Evolutionary conservation across 2,888 invertebrate genomes (phyloP).

Genomic region (Aphidius colemani): DNA sequence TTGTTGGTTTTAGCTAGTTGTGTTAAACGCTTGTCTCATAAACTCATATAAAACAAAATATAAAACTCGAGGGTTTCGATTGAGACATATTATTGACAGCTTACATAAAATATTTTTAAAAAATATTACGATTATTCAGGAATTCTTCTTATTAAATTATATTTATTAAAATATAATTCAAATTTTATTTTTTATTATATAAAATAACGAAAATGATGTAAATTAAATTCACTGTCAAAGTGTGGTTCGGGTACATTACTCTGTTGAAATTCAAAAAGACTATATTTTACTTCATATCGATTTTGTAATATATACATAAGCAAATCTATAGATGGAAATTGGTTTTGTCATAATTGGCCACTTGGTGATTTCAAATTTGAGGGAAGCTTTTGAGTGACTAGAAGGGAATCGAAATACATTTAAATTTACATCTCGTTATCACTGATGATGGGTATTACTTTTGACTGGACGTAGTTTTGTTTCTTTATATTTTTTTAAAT

Average conservation of each 20-base stretch:
- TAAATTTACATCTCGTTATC: background rate
- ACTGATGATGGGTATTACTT: too few species aligned
- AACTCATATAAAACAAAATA: slow-evolving; percentile 4
- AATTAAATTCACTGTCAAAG: too few species aligned
- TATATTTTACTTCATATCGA: background rate
- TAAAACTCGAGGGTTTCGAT: background rate
- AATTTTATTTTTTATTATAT: too few species aligned
- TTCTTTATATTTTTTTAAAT: too few species aligned
- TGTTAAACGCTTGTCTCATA: slow-evolving; percentile 53
- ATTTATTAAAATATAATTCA: too few species aligned
- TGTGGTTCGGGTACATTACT: too few species aligned
- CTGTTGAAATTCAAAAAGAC: background rate
- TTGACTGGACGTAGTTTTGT: too few species aligned
- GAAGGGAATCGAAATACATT: slow-evolving; percentile 1
- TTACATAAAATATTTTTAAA: too few species aligned
- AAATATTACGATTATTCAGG: too few species aligned
- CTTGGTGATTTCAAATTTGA: slow-evolving; percentile 6
- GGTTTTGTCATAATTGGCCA: slow-evolving; percentile 24
- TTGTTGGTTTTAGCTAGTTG: slow-evolving; percentile 37
- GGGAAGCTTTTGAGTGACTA: background rate
- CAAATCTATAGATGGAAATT: background rate
- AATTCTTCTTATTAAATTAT: too few species aligned
- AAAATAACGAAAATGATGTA: too few species aligned
- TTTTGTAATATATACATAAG: background rate
- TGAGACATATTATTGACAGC: too few species aligned